Percentiles rank a stretch among this genome's conserved stretches.
phyloP scores from a whole-genome alignment of 2,113 vertebrate genomes.

The Alosa alosa region DNA sequence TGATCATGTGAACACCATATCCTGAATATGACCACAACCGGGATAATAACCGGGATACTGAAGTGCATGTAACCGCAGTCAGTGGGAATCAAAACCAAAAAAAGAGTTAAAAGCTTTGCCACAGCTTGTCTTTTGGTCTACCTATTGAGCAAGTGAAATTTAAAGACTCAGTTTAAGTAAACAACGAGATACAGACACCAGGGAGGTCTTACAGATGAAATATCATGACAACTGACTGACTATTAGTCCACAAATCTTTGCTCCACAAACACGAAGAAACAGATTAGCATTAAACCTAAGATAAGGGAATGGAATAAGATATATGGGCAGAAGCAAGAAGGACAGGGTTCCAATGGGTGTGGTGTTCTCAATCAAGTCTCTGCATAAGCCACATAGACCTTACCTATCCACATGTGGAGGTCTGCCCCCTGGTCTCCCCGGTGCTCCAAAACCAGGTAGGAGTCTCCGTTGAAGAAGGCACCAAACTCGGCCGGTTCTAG shows the following conservation, averaged over 20 bases:
- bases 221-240: neutral
- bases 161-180: neutral
- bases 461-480: conserved; percentile 82
- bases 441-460: conserved; percentile 84
- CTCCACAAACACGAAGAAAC: too few species aligned
- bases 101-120: neutral
- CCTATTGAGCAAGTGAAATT: neutral
- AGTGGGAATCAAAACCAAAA: neutral
- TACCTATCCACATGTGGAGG: conserved; percentile 91
- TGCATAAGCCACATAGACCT: conserved; percentile 28
- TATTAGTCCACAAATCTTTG: neutral
- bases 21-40: too few species aligned
- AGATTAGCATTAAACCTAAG: neutral
- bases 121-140: neutral
- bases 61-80: neutral
- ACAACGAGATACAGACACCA: neutral
- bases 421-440: conserved; percentile 67
- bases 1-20: too few species aligned
- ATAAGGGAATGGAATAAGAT: neutral
- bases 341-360: neutral
- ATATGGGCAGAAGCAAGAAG: neutral
- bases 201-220: neutral
- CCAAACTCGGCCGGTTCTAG: conserved; percentile 69
- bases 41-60: too few species aligned
- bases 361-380: neutral